Evolutionary conservation across 2,797 vertebrate species (phyloP).

Genomic region (Neosalanx taihuensis): DNA sequence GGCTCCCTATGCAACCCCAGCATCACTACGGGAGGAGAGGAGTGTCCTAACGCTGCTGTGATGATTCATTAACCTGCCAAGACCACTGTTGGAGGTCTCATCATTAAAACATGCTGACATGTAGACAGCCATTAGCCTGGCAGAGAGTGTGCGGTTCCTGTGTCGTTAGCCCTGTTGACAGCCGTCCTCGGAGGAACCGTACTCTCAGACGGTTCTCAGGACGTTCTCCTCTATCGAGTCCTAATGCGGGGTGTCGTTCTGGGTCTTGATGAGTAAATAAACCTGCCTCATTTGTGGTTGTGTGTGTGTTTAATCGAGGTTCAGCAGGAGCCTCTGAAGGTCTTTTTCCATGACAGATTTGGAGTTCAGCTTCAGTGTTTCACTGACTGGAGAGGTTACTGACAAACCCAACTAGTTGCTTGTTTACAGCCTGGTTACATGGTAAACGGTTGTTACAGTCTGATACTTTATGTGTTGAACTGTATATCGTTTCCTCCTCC

Average conservation of each 20-base stretch:
- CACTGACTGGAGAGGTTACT: neutral
- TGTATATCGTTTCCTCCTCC: too few relatives aligned
- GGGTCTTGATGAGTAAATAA: neutral
- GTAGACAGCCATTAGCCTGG: constrained; percentile 14
- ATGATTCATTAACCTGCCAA: constrained; percentile 28
- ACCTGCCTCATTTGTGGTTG: neutral
- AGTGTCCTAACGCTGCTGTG: constrained; percentile 22
- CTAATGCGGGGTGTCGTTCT: neutral
- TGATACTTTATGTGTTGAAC: too few relatives aligned
- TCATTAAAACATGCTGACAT: constrained; percentile 31
- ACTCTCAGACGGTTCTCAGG: neutral
- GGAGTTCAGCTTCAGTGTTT: neutral
- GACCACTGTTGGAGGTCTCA: constrained; percentile 31
- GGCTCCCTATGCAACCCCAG: constrained; percentile 12
- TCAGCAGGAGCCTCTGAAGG: too few relatives aligned
- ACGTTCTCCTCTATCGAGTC: neutral
- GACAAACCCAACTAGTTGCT: too few relatives aligned
- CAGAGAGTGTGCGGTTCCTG: constrained; percentile 3
- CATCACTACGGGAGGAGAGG: too few relatives aligned
- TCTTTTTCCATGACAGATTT: neutral
- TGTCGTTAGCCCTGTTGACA: constrained; percentile 21
- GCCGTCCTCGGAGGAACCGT: neutral
- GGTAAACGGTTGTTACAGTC: too few relatives aligned
- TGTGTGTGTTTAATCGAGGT: neutral
- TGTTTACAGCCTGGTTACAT: neutral